Base-by-base conservation (phyloP, 1,140 invertebrate genomes). In the Pseudachorutes palmiensis region DNA sequence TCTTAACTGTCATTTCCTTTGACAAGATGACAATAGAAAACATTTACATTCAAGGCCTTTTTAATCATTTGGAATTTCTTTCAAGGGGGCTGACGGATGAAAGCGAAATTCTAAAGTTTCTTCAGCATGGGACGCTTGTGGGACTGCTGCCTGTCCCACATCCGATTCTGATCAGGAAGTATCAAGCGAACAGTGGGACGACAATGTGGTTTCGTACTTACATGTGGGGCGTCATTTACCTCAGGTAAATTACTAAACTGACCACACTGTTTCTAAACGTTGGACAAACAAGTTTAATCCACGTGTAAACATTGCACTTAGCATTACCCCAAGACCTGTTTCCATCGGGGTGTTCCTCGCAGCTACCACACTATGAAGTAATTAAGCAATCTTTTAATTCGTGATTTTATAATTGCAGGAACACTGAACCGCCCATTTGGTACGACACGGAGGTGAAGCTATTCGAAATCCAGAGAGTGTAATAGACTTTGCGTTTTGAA, bases 131-230 rank as follows among this genome's bases (percentile, higher is more conserved):
- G 62, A 99, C 97, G 0, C 81, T 99, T 62, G 97, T 99, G 12
- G 97, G 97, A 2, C 81, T 99, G 28, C 80, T 99, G 58, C 97
- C 97, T 1, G 97, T 99, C 49, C 97, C 97, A 5, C 97, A 99
- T 84, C 96, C 97, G 12, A 98, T 99, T 77, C 84, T 99, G 51
- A 99, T 99, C 72, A 83, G 97, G 70, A 97, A 98, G 81, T 99
- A 99, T 82, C 96, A 98, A 81, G 93, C 96, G 16, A 99, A 99
- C 80, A 86, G 88, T 57, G 96, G 94, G 36, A 99, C 97, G 1
- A 96, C 95, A 14, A 92, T 95, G 75, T 99, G 97, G 97, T 99
- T 99, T 80, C 82, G 95, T 62, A 99, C 95, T 1, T 99, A 98
- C 77, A 94, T 99, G 87, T 99, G 96, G 95, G 97, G 96, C 41